Base-by-base conservation (phyloP, 2,797 vertebrate species). In the Amblyraja radiata region DNA sequence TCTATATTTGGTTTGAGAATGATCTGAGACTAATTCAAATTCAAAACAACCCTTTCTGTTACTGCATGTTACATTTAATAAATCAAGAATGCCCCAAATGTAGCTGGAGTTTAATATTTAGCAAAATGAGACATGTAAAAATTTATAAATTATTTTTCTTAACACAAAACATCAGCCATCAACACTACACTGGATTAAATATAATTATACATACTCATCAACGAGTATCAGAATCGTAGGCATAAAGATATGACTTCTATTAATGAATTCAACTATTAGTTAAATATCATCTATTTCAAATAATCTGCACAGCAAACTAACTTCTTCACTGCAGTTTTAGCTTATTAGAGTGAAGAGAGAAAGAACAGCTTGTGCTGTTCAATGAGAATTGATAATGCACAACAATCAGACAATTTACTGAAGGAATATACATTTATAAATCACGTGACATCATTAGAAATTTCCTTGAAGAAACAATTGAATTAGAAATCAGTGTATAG, bases 341-440 rank as follows among this genome's bases (percentile, higher is more conserved):
- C 23, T 39, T 73, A 46, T 73, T 39, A 73, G 63, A 23, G 21
- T 36, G 14, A 18, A 18, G 23, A 71, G 14, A 63, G 36, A 39
- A 46, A 90, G 28, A 65, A 32, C 65, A 73, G 32, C 36, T 73
- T 71, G 9, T 39, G 18, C 25, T 46, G 23, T 36, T 73, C 65
- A 90, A 46, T 73, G 65, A 25, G 88, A 90, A 71, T 90, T 73
- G 36, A 90, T 90, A 73, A 18, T 90, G 11, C 68, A 32, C n/a
- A 46, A 32, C 65, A 90, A 90, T 73, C 68, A 71, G 65, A 65
- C 46, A 90, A 73, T 90, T 39, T 46, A 39, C 36, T 39, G 10
- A 46, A 71, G 68, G 36, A 32, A 73, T 90, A 73, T 90, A 25
- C 32, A 73, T 73, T 71, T 73, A 68, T 39, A 73, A 90, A 71